Evolutionary conservation across 1,140 invertebrate species (phyloP).

Genomic region (Argopecten irradians): DNA sequence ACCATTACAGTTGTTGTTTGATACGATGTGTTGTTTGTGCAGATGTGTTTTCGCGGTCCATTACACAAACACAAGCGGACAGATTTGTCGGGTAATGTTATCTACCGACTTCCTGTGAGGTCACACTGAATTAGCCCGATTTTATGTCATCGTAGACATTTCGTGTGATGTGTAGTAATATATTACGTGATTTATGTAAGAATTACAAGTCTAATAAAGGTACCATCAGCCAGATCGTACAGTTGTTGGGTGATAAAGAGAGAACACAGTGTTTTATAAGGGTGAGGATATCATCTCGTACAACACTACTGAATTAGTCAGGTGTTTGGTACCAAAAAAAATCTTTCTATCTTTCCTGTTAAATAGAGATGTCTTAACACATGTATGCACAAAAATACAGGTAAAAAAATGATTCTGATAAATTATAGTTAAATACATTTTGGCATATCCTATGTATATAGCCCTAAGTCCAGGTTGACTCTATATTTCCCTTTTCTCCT

Average conservation of each 20-base stretch:
- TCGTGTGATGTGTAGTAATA: background rate
- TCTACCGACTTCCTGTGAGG: constrained; percentile 6
- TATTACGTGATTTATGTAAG: background rate
- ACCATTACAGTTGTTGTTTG: constrained; percentile 21
- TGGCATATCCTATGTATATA: too few relatives aligned
- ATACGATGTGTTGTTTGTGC: background rate
- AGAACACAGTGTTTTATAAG: background rate
- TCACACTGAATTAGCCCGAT: background rate
- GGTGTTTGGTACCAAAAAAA: background rate
- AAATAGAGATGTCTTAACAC: background rate
- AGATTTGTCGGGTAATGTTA: constrained; percentile 15
- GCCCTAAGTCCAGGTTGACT: too few relatives aligned
- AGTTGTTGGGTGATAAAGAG: background rate
- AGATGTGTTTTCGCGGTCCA: background rate
- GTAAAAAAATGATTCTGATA: too few relatives aligned
- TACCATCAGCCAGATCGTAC: background rate
- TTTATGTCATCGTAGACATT: background rate
- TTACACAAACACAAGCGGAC: background rate
- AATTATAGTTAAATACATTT: too few relatives aligned
- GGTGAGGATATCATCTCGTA: background rate
- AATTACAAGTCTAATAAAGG: background rate
- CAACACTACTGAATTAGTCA: too few relatives aligned
- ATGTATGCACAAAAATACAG: too few relatives aligned
- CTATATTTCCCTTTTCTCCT: too few relatives aligned
- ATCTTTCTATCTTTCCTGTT: background rate